Evolutionary conservation across 2,888 invertebrate genomes (phyloP).

Genomic region (Cryptus viduatorius): DNA sequence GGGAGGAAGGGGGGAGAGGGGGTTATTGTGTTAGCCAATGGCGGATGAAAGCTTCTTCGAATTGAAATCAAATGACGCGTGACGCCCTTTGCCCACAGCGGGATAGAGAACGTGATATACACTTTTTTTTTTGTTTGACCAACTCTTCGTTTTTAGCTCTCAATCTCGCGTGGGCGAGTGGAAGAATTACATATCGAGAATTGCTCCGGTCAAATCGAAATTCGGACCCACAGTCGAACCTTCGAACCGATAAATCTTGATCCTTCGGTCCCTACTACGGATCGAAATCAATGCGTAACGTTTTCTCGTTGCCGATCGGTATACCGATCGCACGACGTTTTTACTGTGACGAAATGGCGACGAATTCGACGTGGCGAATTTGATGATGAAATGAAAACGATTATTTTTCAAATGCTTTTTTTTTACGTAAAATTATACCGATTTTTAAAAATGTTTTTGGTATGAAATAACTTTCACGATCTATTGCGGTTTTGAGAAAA

Average conservation of each 20-base stretch:
- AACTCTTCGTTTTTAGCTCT: constrained; percentile 24
- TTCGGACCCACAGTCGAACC: not conserved
- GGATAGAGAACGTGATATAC: constrained; percentile 28
- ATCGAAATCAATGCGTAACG: not conserved
- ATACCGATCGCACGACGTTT: not conserved
- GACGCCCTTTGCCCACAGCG: constrained; percentile 53
- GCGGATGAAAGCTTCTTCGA: constrained; percentile 65
- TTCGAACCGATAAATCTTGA: not conserved
- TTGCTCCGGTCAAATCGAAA: constrained; percentile 19
- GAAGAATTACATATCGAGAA: constrained; percentile 17
- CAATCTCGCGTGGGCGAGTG: not conserved
- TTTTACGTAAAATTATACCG: not conserved
- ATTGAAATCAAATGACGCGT: constrained; percentile 73
- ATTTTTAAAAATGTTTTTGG: not conserved
- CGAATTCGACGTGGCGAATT: too few relatives aligned
- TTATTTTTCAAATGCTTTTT: too few relatives aligned
- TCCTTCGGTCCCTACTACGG: not conserved
- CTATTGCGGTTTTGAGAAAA: too few relatives aligned
- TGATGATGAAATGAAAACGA: too few relatives aligned
- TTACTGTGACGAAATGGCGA: not conserved
- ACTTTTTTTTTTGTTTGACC: constrained; percentile 17
- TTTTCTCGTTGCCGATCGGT: not conserved
- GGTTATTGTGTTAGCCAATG: constrained; percentile 72
- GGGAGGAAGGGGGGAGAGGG: constrained; percentile 41
- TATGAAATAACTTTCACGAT: not conserved